Conservation (phyloP, 2,113 vertebrate genomes). For the Oostethus manadensis region DNA sequence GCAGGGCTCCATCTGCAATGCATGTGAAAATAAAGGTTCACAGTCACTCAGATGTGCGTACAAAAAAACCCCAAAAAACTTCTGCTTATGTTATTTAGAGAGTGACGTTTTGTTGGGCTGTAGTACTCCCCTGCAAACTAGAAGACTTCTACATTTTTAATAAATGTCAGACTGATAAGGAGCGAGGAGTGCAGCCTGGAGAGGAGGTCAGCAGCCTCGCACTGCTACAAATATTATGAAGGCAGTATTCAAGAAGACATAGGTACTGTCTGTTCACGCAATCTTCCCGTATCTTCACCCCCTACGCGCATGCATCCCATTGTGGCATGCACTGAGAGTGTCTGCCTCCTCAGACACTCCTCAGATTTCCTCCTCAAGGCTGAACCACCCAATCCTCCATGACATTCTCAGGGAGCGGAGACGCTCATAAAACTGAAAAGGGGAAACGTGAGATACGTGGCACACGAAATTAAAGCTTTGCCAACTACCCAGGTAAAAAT, state of each 20-base stretch:
- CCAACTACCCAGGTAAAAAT: neutral
- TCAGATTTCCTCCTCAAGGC: constrained; percentile 68
- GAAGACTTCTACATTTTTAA: constrained; percentile 89
- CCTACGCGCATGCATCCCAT: neutral
- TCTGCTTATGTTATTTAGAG: constrained; percentile 77
- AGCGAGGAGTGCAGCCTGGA: constrained; percentile 58
- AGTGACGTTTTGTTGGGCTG: constrained; percentile 67
- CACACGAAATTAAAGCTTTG: constrained; percentile 18
- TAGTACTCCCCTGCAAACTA: constrained; percentile 49
- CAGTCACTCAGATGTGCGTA: constrained; percentile 43
- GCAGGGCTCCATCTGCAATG: neutral
- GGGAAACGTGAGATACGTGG: constrained; percentile 16
- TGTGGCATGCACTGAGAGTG: constrained; percentile 33
- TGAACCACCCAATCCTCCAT: constrained; percentile 50
- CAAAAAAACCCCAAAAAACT: constrained; percentile 68
- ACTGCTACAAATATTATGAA: neutral
- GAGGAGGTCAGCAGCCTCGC: constrained; percentile 2
- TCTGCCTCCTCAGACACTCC: no score
- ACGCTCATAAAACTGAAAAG: constrained; percentile 25
- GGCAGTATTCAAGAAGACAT: constrained; percentile 11
- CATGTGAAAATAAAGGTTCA: constrained; percentile 12
- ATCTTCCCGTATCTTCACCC: constrained; percentile 4
- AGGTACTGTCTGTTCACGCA: constrained; percentile 6
- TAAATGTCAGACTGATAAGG: constrained; percentile 75
- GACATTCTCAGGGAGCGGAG: constrained; percentile 50